Base-by-base conservation (phyloP, 2,113 vertebrate species). In the Eupsittula cactorum region DNA sequence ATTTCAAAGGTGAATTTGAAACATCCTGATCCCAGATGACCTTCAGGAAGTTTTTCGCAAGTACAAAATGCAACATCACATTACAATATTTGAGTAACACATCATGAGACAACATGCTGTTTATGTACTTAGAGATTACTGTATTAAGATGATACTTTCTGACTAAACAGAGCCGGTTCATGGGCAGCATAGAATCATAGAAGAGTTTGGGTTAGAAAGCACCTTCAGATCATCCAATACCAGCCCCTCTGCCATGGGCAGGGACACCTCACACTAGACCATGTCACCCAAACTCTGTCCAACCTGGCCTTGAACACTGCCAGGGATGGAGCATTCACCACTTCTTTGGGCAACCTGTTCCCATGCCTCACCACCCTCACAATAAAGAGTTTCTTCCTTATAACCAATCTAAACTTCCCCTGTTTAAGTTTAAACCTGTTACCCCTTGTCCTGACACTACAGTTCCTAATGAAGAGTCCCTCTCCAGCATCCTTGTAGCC, bases 51-150 rank as follows among this genome's bases (percentile, higher is more conserved):
- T 2, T 86, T 82, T 84, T 55, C 64, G 68, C 28, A 20, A 44
- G 31, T 53, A 62, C n/a, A 23, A 87, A 85, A 11, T 57, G 42
- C 33, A 80, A 69, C 14, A 88, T 80, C 78, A 81, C 0, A 0
- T 77, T 81, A 49, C 33, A 77, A 71, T 92, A 71, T 86, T 94
- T 93, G 39, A 95, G 57, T 75, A 92, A 90, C 85, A 74, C 46
- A 59, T 47, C 15, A 14, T 49, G 73, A 93, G 49, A 70, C 95
- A 86, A 88, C 1, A 2, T 62, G 49, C 4, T 0, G 1, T 44
- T 76, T 44, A 16, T 62, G 21, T 41, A 41, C 60, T 53, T 57
- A 44, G 42, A 84, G 37, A 70, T 52, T 57, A 50, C 8, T 4
- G 0, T 41, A 33, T 23, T 68, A 68, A 93, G 88, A 47, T 64